phyloP scores from a whole-genome alignment of 1,140 invertebrate species.

The Papilio dardanus region DNA sequence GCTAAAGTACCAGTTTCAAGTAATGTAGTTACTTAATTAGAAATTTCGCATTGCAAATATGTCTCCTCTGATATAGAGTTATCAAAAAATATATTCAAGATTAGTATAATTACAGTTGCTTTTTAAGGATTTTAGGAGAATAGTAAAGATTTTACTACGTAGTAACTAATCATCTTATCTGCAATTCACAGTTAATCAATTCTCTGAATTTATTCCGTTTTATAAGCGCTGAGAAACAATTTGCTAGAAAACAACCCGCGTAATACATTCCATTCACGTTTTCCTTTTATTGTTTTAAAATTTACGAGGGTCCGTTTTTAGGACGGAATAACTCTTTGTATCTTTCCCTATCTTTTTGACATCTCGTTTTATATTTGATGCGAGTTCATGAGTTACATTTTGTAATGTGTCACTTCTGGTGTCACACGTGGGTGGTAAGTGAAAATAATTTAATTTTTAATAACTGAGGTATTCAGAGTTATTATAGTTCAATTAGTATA shows the following conservation, averaged over 20 bases:
- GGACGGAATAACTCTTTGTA: conserved; percentile 3
- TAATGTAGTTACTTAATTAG: no score
- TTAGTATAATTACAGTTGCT: no score
- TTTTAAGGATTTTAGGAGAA: no score
- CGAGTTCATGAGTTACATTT: background rate
- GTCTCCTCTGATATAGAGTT: no score
- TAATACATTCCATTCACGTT: background rate
- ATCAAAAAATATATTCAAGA: no score
- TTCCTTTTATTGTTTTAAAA: background rate
- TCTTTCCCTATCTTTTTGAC: background rate
- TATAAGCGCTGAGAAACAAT: background rate
- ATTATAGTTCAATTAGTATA: no score
- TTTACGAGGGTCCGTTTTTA: conserved; percentile 1
- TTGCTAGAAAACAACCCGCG: background rate
- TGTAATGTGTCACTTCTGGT: background rate
- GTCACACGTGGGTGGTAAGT: background rate
- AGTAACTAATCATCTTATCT: no score
- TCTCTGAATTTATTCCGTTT: no score
- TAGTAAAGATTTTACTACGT: no score
- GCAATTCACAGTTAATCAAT: no score
- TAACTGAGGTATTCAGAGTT: background rate
- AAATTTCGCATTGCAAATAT: no score
- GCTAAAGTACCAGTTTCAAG: no score
- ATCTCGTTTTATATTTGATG: background rate
- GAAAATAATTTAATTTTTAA: background rate